Evolutionary conservation across 2,888 invertebrate genomes (phyloP).

Genomic region (Sinohyriopsis cumingii): DNA sequence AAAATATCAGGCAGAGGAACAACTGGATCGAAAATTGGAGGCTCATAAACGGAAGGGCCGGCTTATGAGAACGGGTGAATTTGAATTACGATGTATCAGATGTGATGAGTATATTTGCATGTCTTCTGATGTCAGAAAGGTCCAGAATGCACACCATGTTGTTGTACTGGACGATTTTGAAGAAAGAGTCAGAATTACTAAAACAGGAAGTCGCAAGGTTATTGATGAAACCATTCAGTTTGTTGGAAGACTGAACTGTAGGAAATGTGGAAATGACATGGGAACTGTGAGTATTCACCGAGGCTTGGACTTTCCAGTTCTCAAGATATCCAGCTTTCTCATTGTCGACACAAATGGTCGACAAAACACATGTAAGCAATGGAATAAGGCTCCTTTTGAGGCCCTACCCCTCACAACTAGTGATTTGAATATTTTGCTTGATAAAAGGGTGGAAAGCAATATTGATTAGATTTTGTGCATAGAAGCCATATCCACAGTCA

Average conservation of each 20-base stretch:
- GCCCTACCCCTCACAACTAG: slow-evolving; percentile 29
- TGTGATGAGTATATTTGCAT: slow-evolving; percentile 57
- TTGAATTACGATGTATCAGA: slow-evolving; percentile 54
- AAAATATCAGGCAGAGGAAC: slow-evolving; percentile 44
- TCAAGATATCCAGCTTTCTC: slow-evolving; percentile 47
- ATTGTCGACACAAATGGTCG: slow-evolving; percentile 42
- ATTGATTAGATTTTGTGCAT: too few species aligned
- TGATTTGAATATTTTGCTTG: slow-evolving; percentile 33
- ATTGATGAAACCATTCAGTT: slow-evolving; percentile 30
- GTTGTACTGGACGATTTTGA: slow-evolving; percentile 43
- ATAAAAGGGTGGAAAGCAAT: slow-evolving; percentile 6
- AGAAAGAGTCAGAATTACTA: slow-evolving; percentile 16
- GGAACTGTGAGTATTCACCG: slow-evolving; percentile 44
- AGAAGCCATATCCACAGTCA: too few species aligned
- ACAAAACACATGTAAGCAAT: slow-evolving; percentile 40
- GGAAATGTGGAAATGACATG: slow-evolving; percentile 46
- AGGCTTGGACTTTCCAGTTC: slow-evolving; percentile 43
- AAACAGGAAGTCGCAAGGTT: slow-evolving; percentile 12
- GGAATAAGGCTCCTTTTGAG: slow-evolving; percentile 47
- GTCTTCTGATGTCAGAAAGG: slow-evolving; percentile 53
- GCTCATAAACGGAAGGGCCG: slow-evolving; percentile 14
- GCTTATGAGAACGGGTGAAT: slow-evolving; percentile 38
- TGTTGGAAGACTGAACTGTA: slow-evolving; percentile 45
- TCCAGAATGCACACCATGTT: slow-evolving; percentile 57
- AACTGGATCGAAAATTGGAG: slow-evolving; percentile 44